Evolutionary conservation across 2,888 invertebrate species (phyloP).

Genomic region (Timandra comae): DNA sequence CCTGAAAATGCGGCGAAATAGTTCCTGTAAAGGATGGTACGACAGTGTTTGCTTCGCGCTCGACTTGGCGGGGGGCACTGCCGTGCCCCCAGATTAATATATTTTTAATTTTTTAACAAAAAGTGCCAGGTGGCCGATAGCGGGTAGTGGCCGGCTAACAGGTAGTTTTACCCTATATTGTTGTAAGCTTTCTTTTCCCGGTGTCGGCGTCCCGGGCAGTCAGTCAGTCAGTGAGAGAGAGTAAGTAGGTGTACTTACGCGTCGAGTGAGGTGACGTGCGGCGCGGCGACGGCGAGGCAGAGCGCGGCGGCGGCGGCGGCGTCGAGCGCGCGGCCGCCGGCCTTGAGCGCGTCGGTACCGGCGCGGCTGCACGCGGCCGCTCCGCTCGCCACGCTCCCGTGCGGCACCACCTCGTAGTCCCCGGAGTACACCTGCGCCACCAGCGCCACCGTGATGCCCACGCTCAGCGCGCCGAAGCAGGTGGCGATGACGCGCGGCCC

Average conservation of each 20-base stretch:
- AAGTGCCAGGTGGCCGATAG: no score
- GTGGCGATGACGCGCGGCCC: conserved; percentile 81
- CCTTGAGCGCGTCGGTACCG: conserved; percentile 80
- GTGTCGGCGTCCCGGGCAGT: no score
- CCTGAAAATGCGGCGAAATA: no score
- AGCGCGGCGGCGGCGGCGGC: conserved; percentile 84
- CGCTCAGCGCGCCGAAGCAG: conserved; percentile 80
- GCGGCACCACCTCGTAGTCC: conserved; percentile 83
- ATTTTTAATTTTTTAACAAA: no score
- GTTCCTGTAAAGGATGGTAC: no score
- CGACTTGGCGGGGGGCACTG: no score
- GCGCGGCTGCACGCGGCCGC: conserved; percentile 83
- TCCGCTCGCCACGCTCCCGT: conserved; percentile 85
- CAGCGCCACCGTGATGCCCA: conserved; percentile 83
- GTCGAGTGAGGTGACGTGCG: conserved; percentile 85
- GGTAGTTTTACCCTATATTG: no score
- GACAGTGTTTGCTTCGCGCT: no score
- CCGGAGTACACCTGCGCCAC: conserved; percentile 84
- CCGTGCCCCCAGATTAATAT: no score
- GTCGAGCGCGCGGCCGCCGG: conserved; percentile 88
- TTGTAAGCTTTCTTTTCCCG: no score
- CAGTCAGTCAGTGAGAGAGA: neutral
- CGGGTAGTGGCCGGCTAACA: no score
- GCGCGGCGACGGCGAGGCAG: conserved; percentile 84
- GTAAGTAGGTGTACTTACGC: conserved; percentile 74